Percentiles rank a stretch among this genome's conserved stretches.
phyloP scores from a whole-genome alignment of 2,888 invertebrate genomes.

The Timema cristinae region DNA sequence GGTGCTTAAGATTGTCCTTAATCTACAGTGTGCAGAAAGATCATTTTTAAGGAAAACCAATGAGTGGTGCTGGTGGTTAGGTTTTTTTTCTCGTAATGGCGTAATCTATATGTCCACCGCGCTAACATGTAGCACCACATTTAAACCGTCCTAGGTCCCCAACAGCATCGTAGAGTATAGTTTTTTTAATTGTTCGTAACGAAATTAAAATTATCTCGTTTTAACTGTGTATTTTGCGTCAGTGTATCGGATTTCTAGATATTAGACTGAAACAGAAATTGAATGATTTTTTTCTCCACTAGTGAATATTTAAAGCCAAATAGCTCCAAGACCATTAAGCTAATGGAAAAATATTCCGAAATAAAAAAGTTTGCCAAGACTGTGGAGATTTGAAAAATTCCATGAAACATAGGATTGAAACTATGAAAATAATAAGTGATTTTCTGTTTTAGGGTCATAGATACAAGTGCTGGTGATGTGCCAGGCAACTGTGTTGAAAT shows the following conservation, averaged over 20 bases:
- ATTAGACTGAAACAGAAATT: slow-evolving; percentile 5
- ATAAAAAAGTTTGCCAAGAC: not conserved
- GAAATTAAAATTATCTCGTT: not conserved
- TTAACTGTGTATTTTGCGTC: not conserved
- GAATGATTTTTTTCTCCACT: not conserved
- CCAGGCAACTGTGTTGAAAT: not conserved
- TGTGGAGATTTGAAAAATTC: not conserved
- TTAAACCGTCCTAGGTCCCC: not conserved
- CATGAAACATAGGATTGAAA: not conserved
- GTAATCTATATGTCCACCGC: not conserved
- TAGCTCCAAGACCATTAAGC: not conserved
- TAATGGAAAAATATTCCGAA: not conserved
- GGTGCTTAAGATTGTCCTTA: not conserved
- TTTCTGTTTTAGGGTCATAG: slow-evolving; percentile 6
- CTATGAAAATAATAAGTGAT: not conserved
- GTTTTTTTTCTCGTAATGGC: slow-evolving; percentile 1
- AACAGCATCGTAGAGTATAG: not conserved
- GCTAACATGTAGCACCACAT: not conserved
- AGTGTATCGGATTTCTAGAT: not conserved
- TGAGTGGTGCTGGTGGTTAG: slow-evolving; percentile 12
- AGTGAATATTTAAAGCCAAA: slow-evolving; percentile 12
- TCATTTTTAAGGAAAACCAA: not conserved
- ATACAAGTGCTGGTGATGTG: slow-evolving; percentile 7
- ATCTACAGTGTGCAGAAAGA: slow-evolving; percentile 10
- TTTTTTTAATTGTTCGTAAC: slow-evolving; percentile 3